A percentile compares a stretch with the other conserved stretches of the same genome.
phyloP scores from a whole-genome alignment of 2,888 invertebrate genomes.

The Pardosa pseudoannulata region DNA sequence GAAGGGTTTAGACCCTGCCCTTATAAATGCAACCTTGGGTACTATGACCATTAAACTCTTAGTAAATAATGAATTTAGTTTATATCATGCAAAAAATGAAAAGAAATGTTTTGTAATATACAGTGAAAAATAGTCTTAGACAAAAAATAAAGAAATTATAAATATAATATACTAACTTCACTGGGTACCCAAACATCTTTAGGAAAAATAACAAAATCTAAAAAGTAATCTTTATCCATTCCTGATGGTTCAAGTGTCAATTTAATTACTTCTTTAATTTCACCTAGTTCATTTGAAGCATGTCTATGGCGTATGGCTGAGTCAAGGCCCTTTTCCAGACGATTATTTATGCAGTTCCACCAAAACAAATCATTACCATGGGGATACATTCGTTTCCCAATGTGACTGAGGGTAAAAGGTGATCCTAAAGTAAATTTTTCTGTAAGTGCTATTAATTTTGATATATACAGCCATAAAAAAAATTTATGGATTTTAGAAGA shows the following conservation, averaged over 20 bases:
- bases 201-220: slow-evolving; percentile 83
- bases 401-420: slow-evolving; percentile 83
- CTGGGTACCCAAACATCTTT: slow-evolving; percentile 84
- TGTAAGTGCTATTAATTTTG: too few species aligned
- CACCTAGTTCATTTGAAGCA: slow-evolving; percentile 15
- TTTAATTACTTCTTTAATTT: slow-evolving; percentile 78
- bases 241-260: slow-evolving; percentile 82
- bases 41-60: too few species aligned
- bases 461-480: too few species aligned
- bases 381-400: slow-evolving; percentile 83
- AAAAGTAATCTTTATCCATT: slow-evolving; percentile 79
- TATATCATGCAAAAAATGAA: too few species aligned
- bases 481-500: too few species aligned
- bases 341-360: slow-evolving; percentile 82
- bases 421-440: slow-evolving; percentile 74
- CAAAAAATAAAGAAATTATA: too few species aligned
- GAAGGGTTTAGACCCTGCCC: too few species aligned
- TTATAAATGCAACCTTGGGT: too few species aligned
- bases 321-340: slow-evolving; percentile 79
- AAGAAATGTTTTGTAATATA: too few species aligned
- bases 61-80: too few species aligned
- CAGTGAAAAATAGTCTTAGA: too few species aligned
- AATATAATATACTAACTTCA: slow-evolving; percentile 79
- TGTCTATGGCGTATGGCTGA: slow-evolving; percentile 34
- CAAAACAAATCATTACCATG: slow-evolving; percentile 79